Evolutionary conservation across 2,888 invertebrate genomes (phyloP).

Genomic region (Perizoma flavofasciatum): DNA sequence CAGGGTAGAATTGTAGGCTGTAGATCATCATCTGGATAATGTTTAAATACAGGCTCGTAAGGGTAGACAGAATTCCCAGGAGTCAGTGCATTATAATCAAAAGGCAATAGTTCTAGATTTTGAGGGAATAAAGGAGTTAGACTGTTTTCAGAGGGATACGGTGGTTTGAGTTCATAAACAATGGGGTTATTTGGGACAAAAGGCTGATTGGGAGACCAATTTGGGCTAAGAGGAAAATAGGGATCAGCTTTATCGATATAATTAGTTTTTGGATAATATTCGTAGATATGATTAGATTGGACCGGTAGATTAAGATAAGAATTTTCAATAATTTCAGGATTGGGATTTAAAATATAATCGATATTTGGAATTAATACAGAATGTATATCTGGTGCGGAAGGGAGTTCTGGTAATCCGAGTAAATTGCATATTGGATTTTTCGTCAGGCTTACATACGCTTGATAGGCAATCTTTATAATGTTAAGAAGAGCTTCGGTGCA

Average conservation of each 20-base stretch:
- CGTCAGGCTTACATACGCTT: conserved; percentile 15
- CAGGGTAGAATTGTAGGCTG: not conserved
- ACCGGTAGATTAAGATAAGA: not conserved
- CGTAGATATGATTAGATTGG: not conserved
- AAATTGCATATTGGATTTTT: conserved; percentile 21
- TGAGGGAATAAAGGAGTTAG: not conserved
- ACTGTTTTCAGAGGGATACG: too few relatives aligned
- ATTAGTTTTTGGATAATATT: conserved; percentile 4
- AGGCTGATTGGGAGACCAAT: too few relatives aligned
- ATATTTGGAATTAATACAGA: not conserved
- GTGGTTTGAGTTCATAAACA: too few relatives aligned
- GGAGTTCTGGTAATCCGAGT: not conserved
- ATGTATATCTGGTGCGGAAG: not conserved
- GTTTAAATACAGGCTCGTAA: not conserved
- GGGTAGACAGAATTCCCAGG: not conserved
- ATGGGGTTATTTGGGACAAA: too few relatives aligned
- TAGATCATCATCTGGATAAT: not conserved
- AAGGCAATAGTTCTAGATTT: not conserved
- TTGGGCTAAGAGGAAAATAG: too few relatives aligned
- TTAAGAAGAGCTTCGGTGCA: conserved; percentile 21
- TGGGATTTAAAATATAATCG: not conserved
- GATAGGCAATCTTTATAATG: conserved; percentile 17
- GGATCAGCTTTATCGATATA: not conserved
- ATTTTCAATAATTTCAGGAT: not conserved
- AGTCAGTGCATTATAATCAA: conserved; percentile 3